Base-by-base conservation (phyloP, 1,140 invertebrate species). In the Anastrepha obliqua region DNA sequence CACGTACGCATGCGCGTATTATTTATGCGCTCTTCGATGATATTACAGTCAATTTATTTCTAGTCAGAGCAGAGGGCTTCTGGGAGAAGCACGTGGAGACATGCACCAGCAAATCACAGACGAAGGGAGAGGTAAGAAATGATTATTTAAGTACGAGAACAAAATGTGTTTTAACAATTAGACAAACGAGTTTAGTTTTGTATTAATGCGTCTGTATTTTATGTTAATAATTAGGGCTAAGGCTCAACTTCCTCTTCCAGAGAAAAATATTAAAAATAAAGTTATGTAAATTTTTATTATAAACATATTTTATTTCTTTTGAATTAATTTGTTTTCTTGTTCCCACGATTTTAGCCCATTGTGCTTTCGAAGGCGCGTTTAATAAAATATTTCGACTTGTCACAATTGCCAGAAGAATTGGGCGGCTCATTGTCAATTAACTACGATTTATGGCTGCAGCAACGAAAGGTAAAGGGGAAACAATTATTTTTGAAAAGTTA, bases 381-480 rank as follows among this genome's bases (percentile, higher is more conserved):
- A 86, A 94, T 94, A 87, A 95, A 96, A 90, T 96, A 96, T 90
- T 94, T 98, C 67, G 96, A 97, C 89, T 91, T 94, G 85, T 94
- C 95, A 78, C 96, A 97, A 93, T 93, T 98, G 91, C 97, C 97
- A n/a, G 95, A 95, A 89, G 97, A 98, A 90, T 93, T 98, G 47
- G 97, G 96, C 20, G 97, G 97, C 60, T 95, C 95, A 64, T 95
- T 97, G 90, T 94, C 95, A 64, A 97, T 97, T 93, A 96, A 97
- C 93, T 96, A 97, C 90, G 94, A 95, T 86, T 95, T 96, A 89
- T 98, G 97, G 97, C 96, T 98, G 89, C 95, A 97, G 89, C 97
- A 96, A 91, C 94, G 97, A 94, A 94, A 97, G 94, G 97, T 98
- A 94, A 94, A 94, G 94, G 2, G 47, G n/a, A n/a, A 39, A 55